These are phyloP conservation scores for Varanus komodoensis DNA, from an alignment of 2,113 vertebrate genomes.

Conservation along the genomic window DNA sequence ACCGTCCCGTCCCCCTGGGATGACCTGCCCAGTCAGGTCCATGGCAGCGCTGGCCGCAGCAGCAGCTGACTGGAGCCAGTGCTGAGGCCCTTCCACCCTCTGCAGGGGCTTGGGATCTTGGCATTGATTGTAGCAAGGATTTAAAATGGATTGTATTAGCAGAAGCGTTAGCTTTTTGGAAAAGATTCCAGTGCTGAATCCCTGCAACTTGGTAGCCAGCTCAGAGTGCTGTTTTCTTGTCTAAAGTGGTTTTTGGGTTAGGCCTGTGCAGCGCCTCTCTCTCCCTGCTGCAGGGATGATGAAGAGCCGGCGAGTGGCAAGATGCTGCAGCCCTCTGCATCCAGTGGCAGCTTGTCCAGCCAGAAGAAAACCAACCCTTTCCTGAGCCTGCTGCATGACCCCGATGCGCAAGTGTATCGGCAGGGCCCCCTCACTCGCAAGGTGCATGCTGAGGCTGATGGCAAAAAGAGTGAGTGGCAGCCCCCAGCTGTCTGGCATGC, in stretches of 20 bases:
- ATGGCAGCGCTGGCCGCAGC: no score
- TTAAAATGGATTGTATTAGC: not conserved
- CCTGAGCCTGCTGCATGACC: conserved; percentile 81
- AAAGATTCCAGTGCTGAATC: not conserved
- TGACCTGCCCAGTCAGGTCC: no score
- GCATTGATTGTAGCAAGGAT: no score
- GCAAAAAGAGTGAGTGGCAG: conserved; percentile 89
- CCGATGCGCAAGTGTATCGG: conserved; percentile 80
- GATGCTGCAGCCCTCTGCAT: conserved; percentile 59
- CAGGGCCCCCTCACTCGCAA: conserved; percentile 88
- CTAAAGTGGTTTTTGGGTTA: not conserved
- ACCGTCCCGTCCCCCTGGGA: no score
- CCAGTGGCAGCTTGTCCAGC: not conserved
- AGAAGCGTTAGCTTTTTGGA: not conserved
- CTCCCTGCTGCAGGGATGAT: conserved; percentile 76
- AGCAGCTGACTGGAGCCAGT: no score
- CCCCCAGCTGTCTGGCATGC: no score
- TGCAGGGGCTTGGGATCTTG: no score
- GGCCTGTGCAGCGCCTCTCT: no score
- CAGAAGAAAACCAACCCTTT: conserved; percentile 85
- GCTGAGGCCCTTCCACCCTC: no score
- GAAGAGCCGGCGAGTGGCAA: conserved; percentile 65
- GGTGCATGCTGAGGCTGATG: conserved; percentile 87
- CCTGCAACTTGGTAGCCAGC: no score
- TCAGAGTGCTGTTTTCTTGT: not conserved